Conservation (phyloP, 2,888 invertebrate genomes). For the Agelastica alni region DNA sequence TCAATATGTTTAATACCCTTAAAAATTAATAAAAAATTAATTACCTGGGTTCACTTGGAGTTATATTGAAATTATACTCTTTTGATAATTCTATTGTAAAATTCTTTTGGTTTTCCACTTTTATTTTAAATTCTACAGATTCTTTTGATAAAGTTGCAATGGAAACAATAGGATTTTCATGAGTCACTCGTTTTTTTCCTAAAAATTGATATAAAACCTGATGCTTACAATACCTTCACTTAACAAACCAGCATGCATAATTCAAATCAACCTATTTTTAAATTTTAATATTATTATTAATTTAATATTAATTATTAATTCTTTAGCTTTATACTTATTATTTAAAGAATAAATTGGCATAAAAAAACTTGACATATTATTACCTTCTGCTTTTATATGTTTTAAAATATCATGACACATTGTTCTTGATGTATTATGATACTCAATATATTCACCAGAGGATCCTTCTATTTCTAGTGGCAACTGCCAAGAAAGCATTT, state of each 20-base stretch:
- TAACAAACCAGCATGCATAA: too few species aligned
- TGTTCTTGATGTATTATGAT: conserved; percentile 64
- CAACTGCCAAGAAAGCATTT: conserved; percentile 80
- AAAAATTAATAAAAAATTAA: neutral
- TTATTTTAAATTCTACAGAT: conserved; percentile 64
- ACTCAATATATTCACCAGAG: conserved; percentile 54
- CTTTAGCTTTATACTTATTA: neutral
- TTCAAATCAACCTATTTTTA: too few species aligned
- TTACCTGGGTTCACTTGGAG: conserved; percentile 50
- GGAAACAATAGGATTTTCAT: conserved; percentile 33
- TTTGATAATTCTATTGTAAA: conserved; percentile 60
- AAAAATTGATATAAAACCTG: too few species aligned
- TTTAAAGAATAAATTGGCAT: neutral
- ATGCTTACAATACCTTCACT: too few species aligned
- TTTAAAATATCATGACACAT: conserved; percentile 62
- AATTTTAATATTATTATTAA: too few species aligned
- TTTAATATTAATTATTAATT: too few species aligned
- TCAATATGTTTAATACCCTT: too few species aligned
- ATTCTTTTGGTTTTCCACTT: conserved; percentile 63
- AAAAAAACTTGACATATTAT: neutral
- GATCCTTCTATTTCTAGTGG: conserved; percentile 67
- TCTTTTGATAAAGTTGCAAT: conserved; percentile 62
- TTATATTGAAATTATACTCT: conserved; percentile 57
- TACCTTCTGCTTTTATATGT: conserved; percentile 27
- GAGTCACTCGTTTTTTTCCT: conserved; percentile 20